phyloP scores from a whole-genome alignment of 2,113 vertebrate species.

The Sinocyclocheilus anophthalmus region DNA sequence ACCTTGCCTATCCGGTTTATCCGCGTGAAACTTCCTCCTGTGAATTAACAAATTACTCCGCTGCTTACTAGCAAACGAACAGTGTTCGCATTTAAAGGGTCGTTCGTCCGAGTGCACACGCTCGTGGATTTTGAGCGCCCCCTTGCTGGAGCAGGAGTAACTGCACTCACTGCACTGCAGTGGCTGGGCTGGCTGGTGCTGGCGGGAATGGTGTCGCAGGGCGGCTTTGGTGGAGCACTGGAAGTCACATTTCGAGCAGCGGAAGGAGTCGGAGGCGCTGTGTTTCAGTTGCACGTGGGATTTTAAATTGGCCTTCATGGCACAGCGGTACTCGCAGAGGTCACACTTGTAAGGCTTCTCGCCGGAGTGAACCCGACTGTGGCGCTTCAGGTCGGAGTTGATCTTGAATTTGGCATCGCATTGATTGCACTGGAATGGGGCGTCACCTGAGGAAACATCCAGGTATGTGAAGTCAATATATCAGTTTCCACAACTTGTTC shows the following conservation, averaged over 20 bases:
- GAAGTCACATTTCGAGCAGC: constrained; percentile 88
- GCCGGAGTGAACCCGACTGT: constrained; percentile 93
- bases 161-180: constrained; percentile 87
- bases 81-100: constrained; percentile 88
- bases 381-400: constrained; percentile 97
- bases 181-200: constrained; percentile 85
- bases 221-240: constrained; percentile 87
- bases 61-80: constrained; percentile 92
- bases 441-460: constrained; percentile 64
- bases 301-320: constrained; percentile 98
- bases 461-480: neutral
- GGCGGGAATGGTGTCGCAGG: constrained; percentile 86
- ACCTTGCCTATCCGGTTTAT: constrained; percentile 66
- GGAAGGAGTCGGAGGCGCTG: constrained; percentile 82
- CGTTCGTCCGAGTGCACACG: constrained; percentile 90
- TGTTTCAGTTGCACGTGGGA: constrained; percentile 95
- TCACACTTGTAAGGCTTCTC: constrained; percentile 98
- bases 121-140: constrained; percentile 89
- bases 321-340: constrained; percentile 92
- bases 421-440: constrained; percentile 93
- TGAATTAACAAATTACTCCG: constrained; percentile 94
- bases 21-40: constrained; percentile 84
- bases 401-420: constrained; percentile 99
- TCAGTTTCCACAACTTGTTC: neutral
- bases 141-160: constrained; percentile 93